Percentiles rank a stretch among this genome's conserved stretches.
phyloP scores from a whole-genome alignment of 2,113 vertebrate species.

The Probosciger aterrimus region DNA sequence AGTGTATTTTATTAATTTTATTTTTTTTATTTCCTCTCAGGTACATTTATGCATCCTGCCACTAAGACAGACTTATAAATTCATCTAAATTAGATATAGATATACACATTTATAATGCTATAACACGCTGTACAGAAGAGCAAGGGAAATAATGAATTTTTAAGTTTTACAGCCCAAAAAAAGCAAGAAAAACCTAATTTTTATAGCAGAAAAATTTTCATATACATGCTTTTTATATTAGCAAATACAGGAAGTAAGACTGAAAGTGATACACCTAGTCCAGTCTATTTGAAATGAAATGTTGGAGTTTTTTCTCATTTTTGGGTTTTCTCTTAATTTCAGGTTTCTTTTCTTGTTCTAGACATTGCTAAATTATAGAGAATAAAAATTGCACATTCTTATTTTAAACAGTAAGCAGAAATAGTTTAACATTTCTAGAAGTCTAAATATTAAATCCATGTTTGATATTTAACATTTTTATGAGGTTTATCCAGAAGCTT shows the following conservation, averaged over 20 bases:
- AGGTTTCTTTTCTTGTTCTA: background rate
- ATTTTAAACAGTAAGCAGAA: background rate
- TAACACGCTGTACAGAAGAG: background rate
- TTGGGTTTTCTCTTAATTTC: background rate
- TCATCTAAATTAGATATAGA: background rate
- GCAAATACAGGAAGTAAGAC: background rate
- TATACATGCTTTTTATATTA: background rate
- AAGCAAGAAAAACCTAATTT: background rate
- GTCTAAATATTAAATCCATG: background rate
- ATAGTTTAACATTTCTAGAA: background rate
- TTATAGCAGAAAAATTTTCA: background rate
- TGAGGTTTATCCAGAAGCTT: background rate
- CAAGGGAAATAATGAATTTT: background rate
- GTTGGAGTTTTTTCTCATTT: accelerated
- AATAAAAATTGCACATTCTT: background rate
- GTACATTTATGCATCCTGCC: background rate
- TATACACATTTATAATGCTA: background rate
- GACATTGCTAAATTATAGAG: background rate
- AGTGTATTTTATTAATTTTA: background rate
- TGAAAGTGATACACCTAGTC: background rate
- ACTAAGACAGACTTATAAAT: background rate
- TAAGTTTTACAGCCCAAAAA: background rate
- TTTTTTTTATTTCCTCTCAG: background rate
- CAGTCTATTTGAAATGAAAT: background rate
- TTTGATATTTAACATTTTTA: background rate